Evolutionary conservation across 2,797 vertebrate species (phyloP).

Genomic region (Pseudochaenichthys georgianus): DNA sequence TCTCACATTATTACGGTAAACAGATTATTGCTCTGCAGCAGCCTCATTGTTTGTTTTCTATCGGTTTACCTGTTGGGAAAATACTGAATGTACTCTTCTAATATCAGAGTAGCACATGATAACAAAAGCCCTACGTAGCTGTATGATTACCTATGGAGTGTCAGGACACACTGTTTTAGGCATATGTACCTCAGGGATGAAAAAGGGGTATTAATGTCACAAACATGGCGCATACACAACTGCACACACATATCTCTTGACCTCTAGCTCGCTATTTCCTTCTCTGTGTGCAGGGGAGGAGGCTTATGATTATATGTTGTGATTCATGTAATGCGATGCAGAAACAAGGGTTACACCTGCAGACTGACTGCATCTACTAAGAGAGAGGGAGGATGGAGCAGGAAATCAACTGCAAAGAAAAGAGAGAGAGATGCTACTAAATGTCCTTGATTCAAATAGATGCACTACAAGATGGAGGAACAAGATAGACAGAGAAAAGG

Average conservation of each 20-base stretch:
- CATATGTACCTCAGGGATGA: neutral
- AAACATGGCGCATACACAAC: neutral
- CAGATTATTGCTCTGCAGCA: neutral
- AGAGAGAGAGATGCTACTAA: constrained; percentile 22
- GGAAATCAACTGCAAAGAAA: neutral
- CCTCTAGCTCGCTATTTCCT: constrained; percentile 29
- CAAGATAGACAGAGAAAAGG: neutral
- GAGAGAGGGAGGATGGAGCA: neutral
- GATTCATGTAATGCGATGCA: neutral
- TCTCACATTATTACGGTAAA: neutral
- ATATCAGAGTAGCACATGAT: too few relatives aligned
- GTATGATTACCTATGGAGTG: too few relatives aligned
- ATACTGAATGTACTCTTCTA: too few relatives aligned
- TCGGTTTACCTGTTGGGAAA: neutral
- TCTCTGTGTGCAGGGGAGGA: neutral
- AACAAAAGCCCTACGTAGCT: too few relatives aligned
- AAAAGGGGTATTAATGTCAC: neutral
- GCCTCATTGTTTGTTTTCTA: neutral
- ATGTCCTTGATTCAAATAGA: constrained; percentile 52
- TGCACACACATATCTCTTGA: constrained; percentile 6
- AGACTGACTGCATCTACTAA: neutral
- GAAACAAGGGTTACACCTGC: neutral
- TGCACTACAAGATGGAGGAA: constrained; percentile 21
- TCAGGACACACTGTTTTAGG: too few relatives aligned
- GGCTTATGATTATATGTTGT: constrained; percentile 12